Evolutionary conservation across 2,113 vertebrate genomes (phyloP), one percentile per base, ranked within the genome.

Genomic region (Callospermophilus lateralis): DNA sequence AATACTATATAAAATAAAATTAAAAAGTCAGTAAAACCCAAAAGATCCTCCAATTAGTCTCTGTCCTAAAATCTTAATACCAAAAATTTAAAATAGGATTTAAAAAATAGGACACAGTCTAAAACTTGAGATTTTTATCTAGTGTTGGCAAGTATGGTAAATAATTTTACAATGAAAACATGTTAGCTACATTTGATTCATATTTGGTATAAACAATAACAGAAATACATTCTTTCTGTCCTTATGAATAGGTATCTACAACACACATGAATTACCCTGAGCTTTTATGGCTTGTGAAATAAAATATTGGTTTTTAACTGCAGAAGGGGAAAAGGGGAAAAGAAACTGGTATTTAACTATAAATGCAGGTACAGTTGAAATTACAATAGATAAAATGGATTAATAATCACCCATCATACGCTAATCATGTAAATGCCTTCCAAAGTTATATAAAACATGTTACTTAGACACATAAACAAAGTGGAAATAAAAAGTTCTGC

Each of bases 121-220:
- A 5, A 83, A 93, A 87, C 32, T 93, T 45, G 68, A 16, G 11
- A 67, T 90, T 78, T 79, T 78, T 55, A 74, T 6, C 8, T 73
- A 67, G 12, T 39, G 19, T 53, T 83, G 48, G 45, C 51, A 77
- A 93, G 19, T 79, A 51, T 48, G 19, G 76, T 84, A 84, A 84
- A 89, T 83, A 81, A 93, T 87, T 95, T 96, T 84, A 79, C 87
- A 72, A 84, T 22, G 42, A 48, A 94, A 93, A 61, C 15, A 84
- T 61, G 34, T 81, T 39, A 63, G 55, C 58, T 78, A 45, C 32
- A 84, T 93, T 67, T 97, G 34, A 72, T 77, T 94, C 12, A n/a
- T 51, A 34, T 84, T 70, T 93, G 24, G 2, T 85, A 15, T 67
- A 65, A 70, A 22, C 16, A 88, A 39, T 17, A 51, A 10, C 24